Evolutionary conservation across 2,113 vertebrate genomes (phyloP).

Genomic region (Amblyornis subalaris): DNA sequence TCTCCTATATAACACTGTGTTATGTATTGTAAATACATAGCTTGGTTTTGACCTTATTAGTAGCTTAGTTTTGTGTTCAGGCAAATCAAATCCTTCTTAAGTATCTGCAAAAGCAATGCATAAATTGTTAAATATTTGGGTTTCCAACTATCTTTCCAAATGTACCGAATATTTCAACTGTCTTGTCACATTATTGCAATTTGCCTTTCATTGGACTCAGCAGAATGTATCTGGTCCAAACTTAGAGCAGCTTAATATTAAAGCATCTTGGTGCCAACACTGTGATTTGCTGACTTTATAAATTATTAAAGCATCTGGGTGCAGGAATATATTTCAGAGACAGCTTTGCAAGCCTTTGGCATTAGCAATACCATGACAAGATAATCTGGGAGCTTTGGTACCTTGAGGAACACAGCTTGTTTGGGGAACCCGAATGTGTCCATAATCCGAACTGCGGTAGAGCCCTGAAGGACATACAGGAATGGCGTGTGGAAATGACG

Average conservation of each 20-base stretch:
- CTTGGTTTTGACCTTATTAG: not conserved
- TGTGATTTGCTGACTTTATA: conserved; percentile 9
- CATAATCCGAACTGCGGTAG: not conserved
- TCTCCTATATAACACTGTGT: not conserved
- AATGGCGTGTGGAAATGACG: rapidly evolving
- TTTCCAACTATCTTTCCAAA: conserved; percentile 23
- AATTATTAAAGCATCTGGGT: conserved; percentile 41
- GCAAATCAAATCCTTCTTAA: not conserved
- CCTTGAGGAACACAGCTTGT: not conserved
- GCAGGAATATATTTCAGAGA: not conserved
- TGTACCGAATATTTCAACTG: conserved; percentile 19
- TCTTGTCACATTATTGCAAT: not conserved
- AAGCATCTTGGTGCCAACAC: not conserved
- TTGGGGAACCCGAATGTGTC: not conserved
- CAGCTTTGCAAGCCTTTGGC: not conserved
- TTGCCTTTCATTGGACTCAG: not conserved
- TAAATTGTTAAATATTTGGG: conserved; percentile 18
- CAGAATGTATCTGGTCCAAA: not conserved
- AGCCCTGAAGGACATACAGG: not conserved
- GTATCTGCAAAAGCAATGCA: not conserved
- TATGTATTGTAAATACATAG: not conserved
- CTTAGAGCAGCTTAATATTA: conserved; percentile 18
- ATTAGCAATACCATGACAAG: not conserved
- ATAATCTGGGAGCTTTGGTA: not conserved
- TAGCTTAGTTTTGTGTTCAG: not conserved